These are phyloP conservation scores for Drosophila nebulosa DNA, from an alignment of 1,140 invertebrate genomes.

Conservation along the genomic window DNA sequence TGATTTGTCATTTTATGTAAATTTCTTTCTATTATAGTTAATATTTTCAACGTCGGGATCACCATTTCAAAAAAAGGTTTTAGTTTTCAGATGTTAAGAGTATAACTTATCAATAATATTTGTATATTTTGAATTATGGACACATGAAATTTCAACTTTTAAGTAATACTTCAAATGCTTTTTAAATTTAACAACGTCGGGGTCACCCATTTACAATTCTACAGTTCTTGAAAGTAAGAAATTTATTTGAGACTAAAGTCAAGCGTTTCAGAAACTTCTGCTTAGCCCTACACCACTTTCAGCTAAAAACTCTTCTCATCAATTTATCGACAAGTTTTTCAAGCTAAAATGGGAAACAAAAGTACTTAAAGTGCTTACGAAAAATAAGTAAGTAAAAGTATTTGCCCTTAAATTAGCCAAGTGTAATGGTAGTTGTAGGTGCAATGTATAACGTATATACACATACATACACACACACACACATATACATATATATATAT, in stretches of 20 bases:
- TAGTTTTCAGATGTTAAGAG: too few species aligned
- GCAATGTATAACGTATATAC: not conserved
- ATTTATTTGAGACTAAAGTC: not conserved
- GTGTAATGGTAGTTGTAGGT: conserved; percentile 37
- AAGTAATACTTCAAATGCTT: too few species aligned
- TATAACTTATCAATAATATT: too few species aligned
- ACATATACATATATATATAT: not conserved
- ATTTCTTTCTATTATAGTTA: too few species aligned
- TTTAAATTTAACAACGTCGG: too few species aligned
- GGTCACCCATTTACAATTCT: too few species aligned
- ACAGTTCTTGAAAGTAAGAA: too few species aligned
- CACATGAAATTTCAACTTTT: too few species aligned
- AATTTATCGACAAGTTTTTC: not conserved
- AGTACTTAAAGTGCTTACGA: not conserved
- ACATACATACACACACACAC: not conserved
- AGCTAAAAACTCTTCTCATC: not conserved
- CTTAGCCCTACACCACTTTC: not conserved
- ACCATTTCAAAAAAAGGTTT: too few species aligned
- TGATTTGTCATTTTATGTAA: too few species aligned
- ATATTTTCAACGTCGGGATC: too few species aligned
- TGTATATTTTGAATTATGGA: too few species aligned
- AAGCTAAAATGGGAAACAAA: not conserved
- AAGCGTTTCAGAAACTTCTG: not conserved
- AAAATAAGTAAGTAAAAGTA: conserved; percentile 39
- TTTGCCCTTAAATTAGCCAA: conserved; percentile 73